A percentile compares a stretch with the other conserved stretches of the same genome.
phyloP scores from a whole-genome alignment of 2,888 invertebrate species.

The Drosophila nr. fundita region DNA sequence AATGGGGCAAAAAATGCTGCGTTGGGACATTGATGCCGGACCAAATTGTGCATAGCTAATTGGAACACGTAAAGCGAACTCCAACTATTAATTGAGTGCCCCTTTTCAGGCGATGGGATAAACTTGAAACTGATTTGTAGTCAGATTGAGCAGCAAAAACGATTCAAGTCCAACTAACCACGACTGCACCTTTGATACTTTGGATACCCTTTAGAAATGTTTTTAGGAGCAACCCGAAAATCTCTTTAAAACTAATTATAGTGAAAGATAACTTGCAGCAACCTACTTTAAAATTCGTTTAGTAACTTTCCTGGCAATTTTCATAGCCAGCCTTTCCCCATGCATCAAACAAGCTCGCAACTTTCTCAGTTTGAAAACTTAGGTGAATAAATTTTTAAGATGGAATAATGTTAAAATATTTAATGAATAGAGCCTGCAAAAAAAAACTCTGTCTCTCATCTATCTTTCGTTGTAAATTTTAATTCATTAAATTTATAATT shows the following conservation, averaged over 20 bases:
- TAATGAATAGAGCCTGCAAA: neutral
- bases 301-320: neutral
- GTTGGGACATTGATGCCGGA: conserved; percentile 32
- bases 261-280: neutral
- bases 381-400: rapidly evolving
- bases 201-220: neutral
- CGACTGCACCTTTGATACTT: neutral
- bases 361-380: neutral
- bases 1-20: conserved; percentile 28
- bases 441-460: rapidly evolving
- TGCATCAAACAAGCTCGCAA: neutral
- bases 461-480: neutral
- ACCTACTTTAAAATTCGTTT: neutral
- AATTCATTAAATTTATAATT: neutral
- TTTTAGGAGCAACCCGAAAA: neutral
- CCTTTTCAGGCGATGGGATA: conserved; percentile 21
- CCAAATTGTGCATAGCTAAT: conserved; percentile 57
- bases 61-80: conserved; percentile 44
- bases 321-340: neutral
- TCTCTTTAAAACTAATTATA: neutral
- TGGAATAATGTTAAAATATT: neutral
- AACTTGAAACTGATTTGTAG: conserved; percentile 7
- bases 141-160: conserved; percentile 5
- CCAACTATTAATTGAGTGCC: conserved; percentile 52
- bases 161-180: neutral